Conservation (phyloP, 2,797 vertebrate species). For the Neopelma chrysocephalum region DNA sequence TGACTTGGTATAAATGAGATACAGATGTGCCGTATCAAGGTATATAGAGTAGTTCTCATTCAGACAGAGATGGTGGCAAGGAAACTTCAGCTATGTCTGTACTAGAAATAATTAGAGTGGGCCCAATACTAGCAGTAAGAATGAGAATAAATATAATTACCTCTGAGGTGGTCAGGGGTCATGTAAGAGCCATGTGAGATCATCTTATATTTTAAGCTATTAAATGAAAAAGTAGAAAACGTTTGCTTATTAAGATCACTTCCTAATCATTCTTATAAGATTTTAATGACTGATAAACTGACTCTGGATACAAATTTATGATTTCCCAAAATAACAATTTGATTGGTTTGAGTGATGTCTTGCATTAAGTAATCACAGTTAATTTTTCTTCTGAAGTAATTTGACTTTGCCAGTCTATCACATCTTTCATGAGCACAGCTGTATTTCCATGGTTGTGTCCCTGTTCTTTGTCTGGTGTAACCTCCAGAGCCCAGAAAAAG, state of each 20-base stretch:
- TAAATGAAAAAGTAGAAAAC: slow-evolving; percentile 76
- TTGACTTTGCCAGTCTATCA: slow-evolving; percentile 78
- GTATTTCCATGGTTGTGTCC: slow-evolving; percentile 58
- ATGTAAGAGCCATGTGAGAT: slow-evolving; percentile 55
- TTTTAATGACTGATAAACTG: slow-evolving; percentile 85
- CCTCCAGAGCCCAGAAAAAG: not conserved
- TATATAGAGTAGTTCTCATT: not conserved
- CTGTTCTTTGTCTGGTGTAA: slow-evolving; percentile 53
- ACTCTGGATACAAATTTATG: slow-evolving; percentile 83
- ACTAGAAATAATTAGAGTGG: not conserved
- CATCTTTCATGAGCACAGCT: slow-evolving; percentile 55
- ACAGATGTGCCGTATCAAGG: accelerated
- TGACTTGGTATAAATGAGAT: not conserved
- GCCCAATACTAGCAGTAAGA: not conserved
- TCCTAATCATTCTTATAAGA: slow-evolving; percentile 81
- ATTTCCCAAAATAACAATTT: slow-evolving; percentile 86
- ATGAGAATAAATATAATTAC: slow-evolving; percentile 32
- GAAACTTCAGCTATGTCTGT: not conserved
- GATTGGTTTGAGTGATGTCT: slow-evolving; percentile 85
- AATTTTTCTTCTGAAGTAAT: slow-evolving; percentile 79
- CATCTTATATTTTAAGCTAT: slow-evolving; percentile 72
- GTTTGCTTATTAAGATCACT: slow-evolving; percentile 82
- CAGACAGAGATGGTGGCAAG: not conserved
- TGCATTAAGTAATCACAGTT: slow-evolving; percentile 81
- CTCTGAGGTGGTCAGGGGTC: slow-evolving; percentile 45